Evolutionary conservation across 2,797 vertebrate genomes (phyloP).

Genomic region (Eptatretus atami): DNA sequence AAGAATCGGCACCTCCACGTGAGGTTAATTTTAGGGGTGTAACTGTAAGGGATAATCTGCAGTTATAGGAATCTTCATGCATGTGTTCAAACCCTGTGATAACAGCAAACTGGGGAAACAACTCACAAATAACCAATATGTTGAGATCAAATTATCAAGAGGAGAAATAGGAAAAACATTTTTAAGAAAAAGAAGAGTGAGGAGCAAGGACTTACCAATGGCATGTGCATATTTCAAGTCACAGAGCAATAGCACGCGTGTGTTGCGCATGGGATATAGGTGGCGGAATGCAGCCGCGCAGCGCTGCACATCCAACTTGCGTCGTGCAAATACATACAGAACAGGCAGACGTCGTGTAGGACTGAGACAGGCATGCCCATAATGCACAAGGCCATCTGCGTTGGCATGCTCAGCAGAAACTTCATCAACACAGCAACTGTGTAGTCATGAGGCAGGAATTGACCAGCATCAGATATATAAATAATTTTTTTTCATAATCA

Average conservation of each 20-base stretch:
- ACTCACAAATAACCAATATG: no score
- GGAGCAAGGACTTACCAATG: slow-evolving; percentile 15
- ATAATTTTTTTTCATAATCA: no score
- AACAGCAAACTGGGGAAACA: no score
- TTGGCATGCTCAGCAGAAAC: slow-evolving; percentile 45
- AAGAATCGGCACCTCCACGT: no score
- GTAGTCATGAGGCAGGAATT: background rate
- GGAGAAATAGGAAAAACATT: no score
- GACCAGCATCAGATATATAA: background rate
- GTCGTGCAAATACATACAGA: slow-evolving; percentile 22
- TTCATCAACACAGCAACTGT: slow-evolving; percentile 77
- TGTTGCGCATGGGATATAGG: slow-evolving; percentile 22
- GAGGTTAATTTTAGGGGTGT: no score
- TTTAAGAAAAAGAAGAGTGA: background rate
- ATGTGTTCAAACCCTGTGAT: no score
- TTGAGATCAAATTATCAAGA: no score
- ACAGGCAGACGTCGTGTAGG: slow-evolving; percentile 32
- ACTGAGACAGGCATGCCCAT: slow-evolving; percentile 57
- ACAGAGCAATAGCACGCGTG: slow-evolving; percentile 26
- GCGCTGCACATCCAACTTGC: slow-evolving; percentile 18
- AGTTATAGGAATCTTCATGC: no score
- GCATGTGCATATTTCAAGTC: slow-evolving; percentile 34
- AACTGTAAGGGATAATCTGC: no score
- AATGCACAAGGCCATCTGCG: slow-evolving; percentile 45
- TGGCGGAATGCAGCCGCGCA: slow-evolving; percentile 27